Conservation (phyloP, 2,888 invertebrate genomes). For the Clepsis dumicolana region DNA sequence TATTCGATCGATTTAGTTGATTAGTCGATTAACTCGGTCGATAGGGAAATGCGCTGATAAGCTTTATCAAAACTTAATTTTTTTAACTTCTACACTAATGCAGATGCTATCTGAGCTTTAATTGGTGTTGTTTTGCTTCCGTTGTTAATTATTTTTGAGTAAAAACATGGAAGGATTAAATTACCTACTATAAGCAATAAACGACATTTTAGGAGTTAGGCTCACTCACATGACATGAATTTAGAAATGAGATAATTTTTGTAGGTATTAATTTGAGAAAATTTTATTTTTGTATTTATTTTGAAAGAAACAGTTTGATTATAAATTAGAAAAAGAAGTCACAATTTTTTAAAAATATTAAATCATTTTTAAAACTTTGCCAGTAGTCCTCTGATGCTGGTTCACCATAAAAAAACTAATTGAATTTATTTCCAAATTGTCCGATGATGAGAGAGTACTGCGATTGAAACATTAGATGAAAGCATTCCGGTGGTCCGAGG, state of each 20-base stretch:
- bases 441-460: slow-evolving; percentile 24
- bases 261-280: no score
- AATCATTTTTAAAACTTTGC: background rate
- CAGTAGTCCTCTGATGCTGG: background rate
- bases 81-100: slow-evolving; percentile 29
- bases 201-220: background rate
- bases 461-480: slow-evolving; percentile 43
- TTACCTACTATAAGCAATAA: no score
- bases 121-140: slow-evolving; percentile 22
- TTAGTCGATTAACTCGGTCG: slow-evolving; percentile 38
- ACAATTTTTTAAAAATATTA: no score
- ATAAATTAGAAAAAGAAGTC: no score
- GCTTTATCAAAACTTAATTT: slow-evolving; percentile 32
- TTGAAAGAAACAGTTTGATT: no score
- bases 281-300: no score
- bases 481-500: slow-evolving; percentile 67
- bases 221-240: no score
- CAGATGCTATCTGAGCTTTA: slow-evolving; percentile 33
- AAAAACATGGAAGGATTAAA: background rate
- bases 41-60: slow-evolving; percentile 36
- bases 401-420: slow-evolving; percentile 1
- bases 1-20: slow-evolving; percentile 39
- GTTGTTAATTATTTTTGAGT: background rate
- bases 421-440: slow-evolving; percentile 13
- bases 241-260: no score